A percentile compares a stretch with the other conserved stretches of the same genome.
Evolutionary conservation across 2,888 invertebrate genomes (phyloP).

Genomic region (Mythimna ferrago): DNA sequence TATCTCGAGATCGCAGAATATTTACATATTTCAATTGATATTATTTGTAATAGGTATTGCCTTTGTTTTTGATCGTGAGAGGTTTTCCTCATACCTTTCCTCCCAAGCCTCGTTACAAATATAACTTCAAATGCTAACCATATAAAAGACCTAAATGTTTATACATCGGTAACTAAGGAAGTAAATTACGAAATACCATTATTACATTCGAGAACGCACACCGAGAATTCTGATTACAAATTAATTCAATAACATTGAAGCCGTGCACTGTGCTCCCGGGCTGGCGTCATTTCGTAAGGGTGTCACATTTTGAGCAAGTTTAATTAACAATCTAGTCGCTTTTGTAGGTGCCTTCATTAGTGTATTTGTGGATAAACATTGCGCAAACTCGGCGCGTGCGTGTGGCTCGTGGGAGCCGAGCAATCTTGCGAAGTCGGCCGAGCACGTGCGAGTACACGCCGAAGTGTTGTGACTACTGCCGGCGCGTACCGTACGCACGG

Average conservation of each 20-base stretch:
- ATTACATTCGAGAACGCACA: conserved; percentile 86
- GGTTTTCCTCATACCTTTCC: conserved; percentile 22
- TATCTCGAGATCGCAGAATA: conserved; percentile 11
- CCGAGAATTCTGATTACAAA: conserved; percentile 89
- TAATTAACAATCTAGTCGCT: conserved; percentile 91
- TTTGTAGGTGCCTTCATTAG: conserved; percentile 91
- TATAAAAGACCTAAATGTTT: conserved; percentile 70
- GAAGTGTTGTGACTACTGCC: conserved; percentile 69
- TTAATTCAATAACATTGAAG: conserved; percentile 90
- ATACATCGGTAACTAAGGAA: conserved; percentile 63
- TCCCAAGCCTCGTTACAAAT: conserved; percentile 14
- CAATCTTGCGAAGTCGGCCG: conserved; percentile 61
- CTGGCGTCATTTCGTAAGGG: conserved; percentile 88
- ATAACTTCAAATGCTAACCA: conserved; percentile 28
- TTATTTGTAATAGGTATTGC: conserved; percentile 14
- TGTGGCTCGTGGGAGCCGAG: conserved; percentile 66
- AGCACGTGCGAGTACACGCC: conserved; percentile 73
- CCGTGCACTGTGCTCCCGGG: conserved; percentile 88
- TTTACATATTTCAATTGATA: conserved; percentile 29
- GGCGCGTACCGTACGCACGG: conserved; percentile 59
- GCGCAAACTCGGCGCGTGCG: conserved; percentile 84
- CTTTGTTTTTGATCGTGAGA: conserved; percentile 9
- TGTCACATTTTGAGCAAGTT: conserved; percentile 91
- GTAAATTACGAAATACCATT: conserved; percentile 79
- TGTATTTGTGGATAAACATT: conserved; percentile 90